A percentile compares a stretch with the other conserved stretches of the same genome.
These are phyloP conservation scores for Helobdella robusta DNA, from an alignment of 2,888 invertebrate species.

Conservation along the genomic window DNA sequence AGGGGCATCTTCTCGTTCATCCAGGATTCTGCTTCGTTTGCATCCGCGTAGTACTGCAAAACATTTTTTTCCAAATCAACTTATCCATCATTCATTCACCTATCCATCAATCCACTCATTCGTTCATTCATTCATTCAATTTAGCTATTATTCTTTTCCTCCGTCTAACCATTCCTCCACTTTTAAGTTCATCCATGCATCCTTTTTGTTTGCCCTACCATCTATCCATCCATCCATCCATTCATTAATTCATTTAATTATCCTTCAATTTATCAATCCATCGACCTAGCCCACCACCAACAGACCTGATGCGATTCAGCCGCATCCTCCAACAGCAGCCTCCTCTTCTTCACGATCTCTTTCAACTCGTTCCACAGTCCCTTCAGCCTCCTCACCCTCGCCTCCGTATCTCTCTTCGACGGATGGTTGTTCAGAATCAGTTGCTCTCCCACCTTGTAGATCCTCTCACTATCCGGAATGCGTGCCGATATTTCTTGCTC, in stretches of 20 bases:
- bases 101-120: too few relatives aligned
- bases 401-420: slow-evolving; percentile 69
- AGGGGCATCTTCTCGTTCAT: slow-evolving; percentile 87
- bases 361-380: slow-evolving; percentile 83
- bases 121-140: too few relatives aligned
- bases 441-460: slow-evolving; percentile 62
- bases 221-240: too few relatives aligned
- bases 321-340: slow-evolving; percentile 67
- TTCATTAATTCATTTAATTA: too few relatives aligned
- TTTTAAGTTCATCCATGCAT: too few relatives aligned
- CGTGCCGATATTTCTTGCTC: slow-evolving; percentile 71
- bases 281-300: not conserved
- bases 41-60: slow-evolving; percentile 80
- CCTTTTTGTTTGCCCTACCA: too few relatives aligned
- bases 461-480: slow-evolving; percentile 48
- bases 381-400: slow-evolving; percentile 69
- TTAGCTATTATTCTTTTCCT: too few relatives aligned
- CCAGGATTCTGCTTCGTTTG: slow-evolving; percentile 95
- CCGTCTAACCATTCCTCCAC: too few relatives aligned
- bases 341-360: slow-evolving; percentile 60
- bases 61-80: too few relatives aligned
- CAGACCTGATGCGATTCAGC: slow-evolving; percentile 77
- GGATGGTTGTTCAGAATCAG: slow-evolving; percentile 73
- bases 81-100: too few relatives aligned
- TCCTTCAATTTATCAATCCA: too few relatives aligned